A percentile compares a stretch with the other conserved stretches of the same genome.
phyloP scores from a whole-genome alignment of 2,888 invertebrate genomes.

The Minunthozetes semirufus region DNA sequence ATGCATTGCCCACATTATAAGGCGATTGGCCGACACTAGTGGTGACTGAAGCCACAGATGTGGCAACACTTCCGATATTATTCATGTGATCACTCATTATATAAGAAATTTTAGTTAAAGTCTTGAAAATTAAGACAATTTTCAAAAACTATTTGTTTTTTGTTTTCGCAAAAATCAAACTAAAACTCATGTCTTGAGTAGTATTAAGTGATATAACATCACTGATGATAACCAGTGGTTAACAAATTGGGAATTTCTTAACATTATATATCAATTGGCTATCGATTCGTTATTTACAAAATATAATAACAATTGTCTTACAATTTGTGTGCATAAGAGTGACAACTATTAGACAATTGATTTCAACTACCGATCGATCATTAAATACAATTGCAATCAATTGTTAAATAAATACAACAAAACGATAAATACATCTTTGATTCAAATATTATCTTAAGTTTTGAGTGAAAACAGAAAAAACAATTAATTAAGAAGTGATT shows the following conservation, averaged over 20 bases:
- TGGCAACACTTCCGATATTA: conserved; percentile 29
- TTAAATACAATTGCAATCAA: background rate
- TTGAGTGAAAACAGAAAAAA: background rate
- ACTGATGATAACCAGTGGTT: background rate
- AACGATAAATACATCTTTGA: background rate
- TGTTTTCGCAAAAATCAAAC: background rate
- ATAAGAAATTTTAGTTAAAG: background rate
- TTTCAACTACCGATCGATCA: background rate
- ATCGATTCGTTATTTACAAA: conserved; percentile 6
- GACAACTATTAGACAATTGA: conserved; percentile 8
- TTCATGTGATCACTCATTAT: conserved; percentile 36
- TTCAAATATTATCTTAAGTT: background rate
- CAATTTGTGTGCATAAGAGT: conserved; percentile 1
- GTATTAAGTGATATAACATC: background rate
- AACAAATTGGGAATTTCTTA: no score
- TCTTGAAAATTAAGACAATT: background rate
- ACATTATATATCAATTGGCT: background rate
- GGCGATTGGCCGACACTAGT: conserved; percentile 16
- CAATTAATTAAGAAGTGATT: background rate
- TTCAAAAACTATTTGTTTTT: background rate
- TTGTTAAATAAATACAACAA: background rate
- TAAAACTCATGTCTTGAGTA: background rate
- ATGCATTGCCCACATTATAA: conserved; percentile 17
- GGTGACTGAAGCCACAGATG: conserved; percentile 27
- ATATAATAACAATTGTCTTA: background rate